Base-by-base conservation (phyloP, 2,113 vertebrate species). In the Hyla sarda region DNA sequence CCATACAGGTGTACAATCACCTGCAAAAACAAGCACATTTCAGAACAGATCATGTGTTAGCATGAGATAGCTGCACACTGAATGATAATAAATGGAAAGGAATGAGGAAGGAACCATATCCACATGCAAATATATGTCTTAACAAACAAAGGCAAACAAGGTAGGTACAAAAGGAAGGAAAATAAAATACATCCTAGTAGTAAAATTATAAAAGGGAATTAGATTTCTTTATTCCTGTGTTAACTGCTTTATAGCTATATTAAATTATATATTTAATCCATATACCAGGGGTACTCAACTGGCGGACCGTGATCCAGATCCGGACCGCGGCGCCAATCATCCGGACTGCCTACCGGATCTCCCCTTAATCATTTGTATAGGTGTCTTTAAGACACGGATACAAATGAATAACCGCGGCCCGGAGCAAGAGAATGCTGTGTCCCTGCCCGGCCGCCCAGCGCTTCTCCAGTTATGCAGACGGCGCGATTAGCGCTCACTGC, bases 71-170 rank as follows among this genome's bases (percentile, higher is more conserved):
- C 47, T 52, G 25, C 16, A 77, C 7, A 30, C 13, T 50, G 14
- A 75, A 25, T 75, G 14, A 47, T 62, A 75, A 48, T 45, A 74
- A 47, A 75, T 75, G 25, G 17, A n/a, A 77, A 77, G 28, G 74
- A 77, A 77, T 77, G 74, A 77, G 48, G 74, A 54, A 77, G 48
- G 25, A 77, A 77, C 74, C 16, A 47, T 0, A n/a, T 50, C 54
- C 54, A 28, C 8, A 77, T 77, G 74, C 74, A 77, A 77, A 77
- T 54, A 25, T 77, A 19, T 76, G 37, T 19, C 28, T 32, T 54
- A 25, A 9, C 25, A 21, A 47, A 28, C 52, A 77, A 10, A 77
- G 74, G 9, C 48, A 77, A 77, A 77, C 19, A 32, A 77, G 2
- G 28, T 77, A 5, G 23, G 21, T 47, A 74, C 21, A 74, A 47